These are phyloP conservation scores for Yoshiicerus persimilis DNA, from an alignment of 1,140 invertebrate genomes.

Conservation along the genomic window DNA sequence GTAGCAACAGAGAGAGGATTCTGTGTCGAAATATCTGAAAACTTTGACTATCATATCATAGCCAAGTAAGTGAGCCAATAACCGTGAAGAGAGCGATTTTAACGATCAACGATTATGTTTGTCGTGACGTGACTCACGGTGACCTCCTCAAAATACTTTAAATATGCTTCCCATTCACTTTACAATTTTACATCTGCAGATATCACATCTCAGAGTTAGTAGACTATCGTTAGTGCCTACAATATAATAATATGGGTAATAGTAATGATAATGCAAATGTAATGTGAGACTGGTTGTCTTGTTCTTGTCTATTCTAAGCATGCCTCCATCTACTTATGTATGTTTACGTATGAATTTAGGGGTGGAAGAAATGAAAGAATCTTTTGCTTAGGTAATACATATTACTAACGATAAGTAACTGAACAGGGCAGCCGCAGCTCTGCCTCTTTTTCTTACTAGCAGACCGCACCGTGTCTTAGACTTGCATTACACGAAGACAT, in stretches of 20 bases:
- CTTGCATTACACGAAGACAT: not conserved
- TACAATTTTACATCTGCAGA: not conserved
- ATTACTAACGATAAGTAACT: not conserved
- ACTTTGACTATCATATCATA: not conserved
- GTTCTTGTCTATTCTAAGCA: not conserved
- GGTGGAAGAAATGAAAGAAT: not conserved
- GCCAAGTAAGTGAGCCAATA: not conserved
- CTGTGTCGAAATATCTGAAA: slow-evolving; percentile 24
- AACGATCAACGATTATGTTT: slow-evolving; percentile 12
- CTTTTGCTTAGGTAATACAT: not conserved
- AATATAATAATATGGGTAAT: not conserved
- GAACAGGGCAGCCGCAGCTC: not conserved
- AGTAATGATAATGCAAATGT: not conserved
- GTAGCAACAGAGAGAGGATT: slow-evolving; percentile 3
- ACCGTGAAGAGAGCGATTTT: slow-evolving; percentile 14
- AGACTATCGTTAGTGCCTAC: no score
- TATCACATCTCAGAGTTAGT: no score
- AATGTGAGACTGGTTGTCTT: not conserved
- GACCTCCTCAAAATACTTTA: slow-evolving; percentile 6
- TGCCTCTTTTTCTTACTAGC: no score
- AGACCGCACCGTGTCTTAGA: not conserved
- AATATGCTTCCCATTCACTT: slow-evolving; percentile 20
- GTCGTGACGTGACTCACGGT: slow-evolving; percentile 13
- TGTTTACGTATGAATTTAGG: not conserved
- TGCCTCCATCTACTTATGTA: not conserved